A percentile compares a stretch with the other conserved stretches of the same genome.
These are phyloP conservation scores for Peucedramus taeniatus DNA, from an alignment of 2,113 vertebrate species.

Conservation along the genomic window DNA sequence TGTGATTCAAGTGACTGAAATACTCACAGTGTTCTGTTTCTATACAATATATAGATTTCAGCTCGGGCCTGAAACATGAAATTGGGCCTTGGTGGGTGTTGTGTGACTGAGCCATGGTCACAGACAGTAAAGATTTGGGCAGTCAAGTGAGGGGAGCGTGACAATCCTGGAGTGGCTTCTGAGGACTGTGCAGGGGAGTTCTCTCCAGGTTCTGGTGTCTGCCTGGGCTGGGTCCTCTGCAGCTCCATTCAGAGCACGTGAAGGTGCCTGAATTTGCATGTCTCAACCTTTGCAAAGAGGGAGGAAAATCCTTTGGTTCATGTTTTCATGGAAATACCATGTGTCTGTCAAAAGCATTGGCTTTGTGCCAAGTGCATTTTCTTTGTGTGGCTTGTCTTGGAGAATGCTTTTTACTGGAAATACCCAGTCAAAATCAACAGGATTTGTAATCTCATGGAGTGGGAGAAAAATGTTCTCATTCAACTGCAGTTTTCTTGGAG, in stretches of 20 bases:
- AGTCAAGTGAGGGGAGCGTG: accelerated
- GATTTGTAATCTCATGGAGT: background rate
- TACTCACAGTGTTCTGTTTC: background rate
- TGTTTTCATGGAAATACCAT: background rate
- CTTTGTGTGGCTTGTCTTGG: background rate
- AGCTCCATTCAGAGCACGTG: accelerated
- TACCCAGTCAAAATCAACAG: background rate
- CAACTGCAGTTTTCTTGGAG: background rate
- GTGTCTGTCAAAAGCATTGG: background rate
- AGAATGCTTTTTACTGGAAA: background rate
- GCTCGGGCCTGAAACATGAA: background rate
- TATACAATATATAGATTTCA: background rate
- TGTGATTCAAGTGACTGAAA: background rate
- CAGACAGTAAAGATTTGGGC: background rate
- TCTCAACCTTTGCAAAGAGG: background rate
- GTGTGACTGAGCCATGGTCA: background rate
- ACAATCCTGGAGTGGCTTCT: background rate
- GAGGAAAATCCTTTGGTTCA: background rate
- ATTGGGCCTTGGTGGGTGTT: background rate
- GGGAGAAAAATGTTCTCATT: accelerated
- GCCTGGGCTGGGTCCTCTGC: background rate
- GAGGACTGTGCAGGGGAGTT: background rate
- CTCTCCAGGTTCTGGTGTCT: background rate
- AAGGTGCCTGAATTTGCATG: background rate
- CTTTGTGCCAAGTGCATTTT: background rate